phyloP scores from a whole-genome alignment of 2,113 vertebrate genomes.

The Phoenicopterus ruber region DNA sequence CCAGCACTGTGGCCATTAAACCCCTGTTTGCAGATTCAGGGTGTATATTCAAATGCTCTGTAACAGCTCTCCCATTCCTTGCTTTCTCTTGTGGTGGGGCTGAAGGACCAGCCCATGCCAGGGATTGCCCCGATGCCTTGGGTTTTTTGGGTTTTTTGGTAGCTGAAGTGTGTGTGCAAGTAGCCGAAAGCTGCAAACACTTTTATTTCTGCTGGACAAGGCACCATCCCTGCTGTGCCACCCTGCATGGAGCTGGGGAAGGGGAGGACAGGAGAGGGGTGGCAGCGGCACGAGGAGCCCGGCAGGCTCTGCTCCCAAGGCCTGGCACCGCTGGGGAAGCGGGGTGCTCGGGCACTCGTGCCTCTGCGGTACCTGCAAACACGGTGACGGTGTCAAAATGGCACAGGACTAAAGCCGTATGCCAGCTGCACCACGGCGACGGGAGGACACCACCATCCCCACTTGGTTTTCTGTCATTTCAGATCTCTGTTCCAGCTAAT shows the following conservation, averaged over 20 bases:
- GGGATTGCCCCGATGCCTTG: fast-evolving
- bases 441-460: background rate
- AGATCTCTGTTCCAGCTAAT: background rate
- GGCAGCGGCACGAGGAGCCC: background rate
- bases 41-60: fast-evolving
- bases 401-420: background rate
- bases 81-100: background rate
- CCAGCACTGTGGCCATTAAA: background rate
- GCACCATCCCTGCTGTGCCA: fast-evolving
- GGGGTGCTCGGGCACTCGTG: fast-evolving
- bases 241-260: background rate
- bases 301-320: background rate
- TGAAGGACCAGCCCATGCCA: background rate
- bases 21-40: too few species aligned
- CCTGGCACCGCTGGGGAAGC: fast-evolving
- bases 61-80: background rate
- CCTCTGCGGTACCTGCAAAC: background rate
- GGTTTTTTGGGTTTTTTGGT: background rate
- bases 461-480: background rate
- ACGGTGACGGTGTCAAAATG: background rate
- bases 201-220: background rate
- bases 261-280: background rate
- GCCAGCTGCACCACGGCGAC: background rate
- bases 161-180: background rate
- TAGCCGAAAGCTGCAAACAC: background rate